Base-by-base conservation (phyloP, 2,797 vertebrate species). In the Gadopsis marmoratus region DNA sequence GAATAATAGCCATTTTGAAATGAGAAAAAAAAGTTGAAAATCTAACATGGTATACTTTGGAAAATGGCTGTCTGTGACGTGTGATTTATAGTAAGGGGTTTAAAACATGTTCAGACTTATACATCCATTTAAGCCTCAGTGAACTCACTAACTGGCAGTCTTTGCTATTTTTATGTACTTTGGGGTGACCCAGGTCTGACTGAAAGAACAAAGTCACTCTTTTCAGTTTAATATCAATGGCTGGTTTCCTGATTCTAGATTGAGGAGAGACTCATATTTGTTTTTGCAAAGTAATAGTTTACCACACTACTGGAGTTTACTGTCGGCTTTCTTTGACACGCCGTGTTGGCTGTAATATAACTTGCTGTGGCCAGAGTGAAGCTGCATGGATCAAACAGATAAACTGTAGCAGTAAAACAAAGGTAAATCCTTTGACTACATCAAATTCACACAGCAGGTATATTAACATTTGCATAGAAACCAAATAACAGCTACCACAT, bases 191-290 rank as follows among this genome's bases (percentile, higher is more conserved):
- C 74, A 0, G 65, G n/a, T 78, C 71, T 81, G 48, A 69, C 8
- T 11, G 53, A 71, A 68, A 72, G 73, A 70, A 16, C 68, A 78
- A 11, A 7, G 55, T 16, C 2, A 48, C 13, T 77, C 9, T 71
- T 83, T 83, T 81, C 33, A 66, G 62, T 82, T 80, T 62, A 9
- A 75, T 16, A 23, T 53, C 13, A 23, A 4, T 45, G 29, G 8
- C 29, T 29, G 3, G 4, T 54, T 64, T 82, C 50, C 51, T 35
- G 17, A 50, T 55, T 33, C 1, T 21, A 16, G 33, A 56, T n/a
- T 21, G 51, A 61, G 17, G 26, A 33, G n/a, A 68, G 35, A 56
- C 9, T 4, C 3, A 4, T 60, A 26, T 61, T 67, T 72, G 29
- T 74, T 55, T 74, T 86, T 76, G 55, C 47, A 60, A 23, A 55